These are phyloP conservation scores for Camelus bactrianus DNA, from an alignment of 2,113 vertebrate species.

Conservation along the genomic window DNA sequence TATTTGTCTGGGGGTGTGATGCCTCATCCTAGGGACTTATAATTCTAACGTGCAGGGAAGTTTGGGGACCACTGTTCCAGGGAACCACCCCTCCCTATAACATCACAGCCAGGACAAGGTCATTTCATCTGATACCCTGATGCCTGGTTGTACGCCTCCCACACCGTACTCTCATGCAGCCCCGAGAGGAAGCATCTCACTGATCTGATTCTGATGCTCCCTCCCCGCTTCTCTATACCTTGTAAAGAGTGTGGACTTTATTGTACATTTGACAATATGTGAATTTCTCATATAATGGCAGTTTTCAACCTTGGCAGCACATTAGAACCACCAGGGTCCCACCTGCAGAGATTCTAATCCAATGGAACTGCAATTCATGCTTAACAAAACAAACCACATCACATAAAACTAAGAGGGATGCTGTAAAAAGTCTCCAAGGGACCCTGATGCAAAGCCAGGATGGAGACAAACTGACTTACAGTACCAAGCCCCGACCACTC, in stretches of 20 bases:
- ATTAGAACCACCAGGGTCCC: neutral
- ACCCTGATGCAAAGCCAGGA: neutral
- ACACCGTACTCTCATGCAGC: accelerated
- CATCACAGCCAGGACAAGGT: neutral
- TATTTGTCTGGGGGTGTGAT: neutral
- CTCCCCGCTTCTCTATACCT: neutral
- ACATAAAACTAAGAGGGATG: neutral
- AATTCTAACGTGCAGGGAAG: neutral
- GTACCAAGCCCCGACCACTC: accelerated
- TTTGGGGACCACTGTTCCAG: neutral
- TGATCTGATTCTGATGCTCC: neutral
- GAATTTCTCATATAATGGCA: neutral
- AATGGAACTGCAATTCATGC: neutral
- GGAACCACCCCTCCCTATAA: neutral
- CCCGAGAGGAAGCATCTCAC: accelerated
- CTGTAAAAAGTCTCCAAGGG: no score
- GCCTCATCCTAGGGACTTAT: neutral
- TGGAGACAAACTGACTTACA: neutral
- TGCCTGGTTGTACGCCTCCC: accelerated
- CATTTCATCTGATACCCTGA: no score
- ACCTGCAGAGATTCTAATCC: neutral
- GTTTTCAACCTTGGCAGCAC: neutral
- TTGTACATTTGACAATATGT: neutral
- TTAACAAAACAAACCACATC: neutral
- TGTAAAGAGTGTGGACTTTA: neutral